phyloP scores from a whole-genome alignment of 2,113 vertebrate genomes.

The Corythaixoides concolor region DNA sequence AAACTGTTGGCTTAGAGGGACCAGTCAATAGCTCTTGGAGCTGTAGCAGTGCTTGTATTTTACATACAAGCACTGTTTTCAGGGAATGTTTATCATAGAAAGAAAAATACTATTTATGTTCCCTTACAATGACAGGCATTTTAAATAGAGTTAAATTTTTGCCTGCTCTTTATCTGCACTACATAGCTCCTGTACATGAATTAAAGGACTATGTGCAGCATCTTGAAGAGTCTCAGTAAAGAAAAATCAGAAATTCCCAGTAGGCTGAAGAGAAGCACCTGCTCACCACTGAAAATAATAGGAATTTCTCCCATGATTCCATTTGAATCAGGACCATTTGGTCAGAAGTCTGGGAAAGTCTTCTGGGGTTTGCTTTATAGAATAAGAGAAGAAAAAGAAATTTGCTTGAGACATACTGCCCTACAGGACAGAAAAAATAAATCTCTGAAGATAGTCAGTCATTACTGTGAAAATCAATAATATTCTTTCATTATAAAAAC shows the following conservation, averaged over 20 bases:
- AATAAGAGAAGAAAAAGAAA: neutral
- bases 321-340: neutral
- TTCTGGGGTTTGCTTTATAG: neutral
- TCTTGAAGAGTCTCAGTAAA: neutral
- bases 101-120: neutral
- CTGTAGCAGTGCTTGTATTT: neutral
- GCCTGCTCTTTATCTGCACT: neutral
- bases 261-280: neutral
- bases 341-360: neutral
- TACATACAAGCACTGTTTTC: neutral
- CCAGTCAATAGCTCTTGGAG: neutral
- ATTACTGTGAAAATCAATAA: neutral
- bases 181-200: neutral
- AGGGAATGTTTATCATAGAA: neutral
- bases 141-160: neutral
- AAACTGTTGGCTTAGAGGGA: neutral
- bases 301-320: neutral
- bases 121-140: neutral
- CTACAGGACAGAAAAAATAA: neutral
- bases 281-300: neutral
- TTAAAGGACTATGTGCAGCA: neutral
- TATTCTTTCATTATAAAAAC: neutral
- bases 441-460: neutral
- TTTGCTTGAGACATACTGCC: neutral
- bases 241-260: neutral